These are phyloP conservation scores for Unio pictorum DNA, from an alignment of 2,888 invertebrate genomes.

Conservation along the genomic window DNA sequence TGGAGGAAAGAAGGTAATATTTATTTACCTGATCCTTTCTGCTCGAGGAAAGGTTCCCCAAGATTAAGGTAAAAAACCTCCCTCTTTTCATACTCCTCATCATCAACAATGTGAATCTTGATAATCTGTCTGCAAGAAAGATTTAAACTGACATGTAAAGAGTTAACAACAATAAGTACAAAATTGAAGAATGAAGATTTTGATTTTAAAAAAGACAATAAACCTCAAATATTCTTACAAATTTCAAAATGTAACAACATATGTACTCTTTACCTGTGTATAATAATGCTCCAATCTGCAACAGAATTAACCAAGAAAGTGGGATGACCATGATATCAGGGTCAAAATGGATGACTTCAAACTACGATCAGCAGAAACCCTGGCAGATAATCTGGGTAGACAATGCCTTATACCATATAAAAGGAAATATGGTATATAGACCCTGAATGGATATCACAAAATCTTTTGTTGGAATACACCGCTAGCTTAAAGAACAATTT, in stretches of 20 bases:
- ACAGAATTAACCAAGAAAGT: too few relatives aligned
- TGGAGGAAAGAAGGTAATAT: background rate
- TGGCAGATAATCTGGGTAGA: too few relatives aligned
- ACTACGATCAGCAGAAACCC: too few relatives aligned
- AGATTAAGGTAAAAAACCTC: conserved; percentile 93
- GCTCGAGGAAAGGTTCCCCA: conserved; percentile 80
- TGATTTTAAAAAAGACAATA: background rate
- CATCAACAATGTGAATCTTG: conserved; percentile 90
- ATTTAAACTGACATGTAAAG: background rate
- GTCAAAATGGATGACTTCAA: too few relatives aligned
- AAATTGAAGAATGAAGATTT: background rate
- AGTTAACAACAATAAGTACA: conserved; percentile 2
- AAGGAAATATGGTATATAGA: too few relatives aligned
- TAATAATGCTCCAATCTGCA: too few relatives aligned
- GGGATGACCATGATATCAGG: too few relatives aligned
- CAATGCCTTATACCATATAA: too few relatives aligned
- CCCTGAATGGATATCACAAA: too few relatives aligned
- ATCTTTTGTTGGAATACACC: too few relatives aligned
- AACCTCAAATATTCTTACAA: background rate
- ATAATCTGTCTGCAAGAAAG: conserved; percentile 86
- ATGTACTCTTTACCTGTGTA: too few relatives aligned
- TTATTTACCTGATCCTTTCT: conserved; percentile 56
- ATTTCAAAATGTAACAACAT: background rate
- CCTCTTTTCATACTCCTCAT: conserved; percentile 98
- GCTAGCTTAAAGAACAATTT: too few relatives aligned